These are phyloP conservation scores for Drosophila cardini DNA, from an alignment of 1,140 invertebrate genomes.

Conservation along the genomic window DNA sequence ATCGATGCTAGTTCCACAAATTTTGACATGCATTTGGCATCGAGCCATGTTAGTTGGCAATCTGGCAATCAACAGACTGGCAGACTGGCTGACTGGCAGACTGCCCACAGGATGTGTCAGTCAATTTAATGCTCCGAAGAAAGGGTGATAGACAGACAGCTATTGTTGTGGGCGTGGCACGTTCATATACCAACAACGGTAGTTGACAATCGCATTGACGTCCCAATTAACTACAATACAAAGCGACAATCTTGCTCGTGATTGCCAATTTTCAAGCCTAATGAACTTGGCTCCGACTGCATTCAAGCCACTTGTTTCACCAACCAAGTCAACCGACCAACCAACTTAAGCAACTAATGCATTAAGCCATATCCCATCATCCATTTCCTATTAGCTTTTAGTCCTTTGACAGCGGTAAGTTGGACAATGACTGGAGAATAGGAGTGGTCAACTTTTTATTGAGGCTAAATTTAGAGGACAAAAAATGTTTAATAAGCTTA, in stretches of 20 bases:
- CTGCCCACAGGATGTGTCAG: constrained; percentile 6
- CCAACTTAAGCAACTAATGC: constrained; percentile 31
- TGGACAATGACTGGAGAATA: not conserved
- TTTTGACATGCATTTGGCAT: constrained; percentile 23
- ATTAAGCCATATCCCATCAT: not conserved
- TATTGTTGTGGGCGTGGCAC: constrained; percentile 20
- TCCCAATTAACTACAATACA: constrained; percentile 72
- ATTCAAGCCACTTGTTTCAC: constrained; percentile 26
- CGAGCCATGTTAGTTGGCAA: not conserved
- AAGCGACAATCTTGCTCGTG: constrained; percentile 70
- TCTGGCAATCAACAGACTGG: too few relatives aligned
- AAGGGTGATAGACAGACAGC: not conserved
- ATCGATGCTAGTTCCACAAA: not conserved
- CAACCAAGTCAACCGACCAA: constrained; percentile 3
- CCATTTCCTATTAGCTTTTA: not conserved
- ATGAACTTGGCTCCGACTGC: constrained; percentile 53
- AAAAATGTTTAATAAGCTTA: too few relatives aligned
- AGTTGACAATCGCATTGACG: constrained; percentile 61
- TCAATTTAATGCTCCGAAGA: constrained; percentile 16
- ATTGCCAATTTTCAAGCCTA: constrained; percentile 75
- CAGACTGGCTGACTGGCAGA: not conserved
- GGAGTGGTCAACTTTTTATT: too few relatives aligned
- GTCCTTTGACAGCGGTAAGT: not conserved
- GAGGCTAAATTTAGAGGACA: too few relatives aligned
- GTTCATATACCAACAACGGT: constrained; percentile 12